phyloP scores from a whole-genome alignment of 2,888 invertebrate species.

The Dasysyrphus tricinctus region DNA sequence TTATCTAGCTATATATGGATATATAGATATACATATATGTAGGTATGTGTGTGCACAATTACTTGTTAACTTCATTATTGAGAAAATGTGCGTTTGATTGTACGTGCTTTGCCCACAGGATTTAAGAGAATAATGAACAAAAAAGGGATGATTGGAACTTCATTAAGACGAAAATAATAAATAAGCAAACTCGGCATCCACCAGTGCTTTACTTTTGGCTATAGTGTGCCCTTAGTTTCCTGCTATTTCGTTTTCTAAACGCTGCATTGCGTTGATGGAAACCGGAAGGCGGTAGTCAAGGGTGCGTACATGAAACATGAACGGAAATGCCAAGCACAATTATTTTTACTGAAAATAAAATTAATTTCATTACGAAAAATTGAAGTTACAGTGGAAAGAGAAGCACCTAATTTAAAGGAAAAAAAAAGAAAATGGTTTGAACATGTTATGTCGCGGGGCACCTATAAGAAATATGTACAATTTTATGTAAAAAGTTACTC shows the following conservation, averaged over 20 bases:
- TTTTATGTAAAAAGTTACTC: too few relatives aligned
- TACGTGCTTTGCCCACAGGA: conserved; percentile 74
- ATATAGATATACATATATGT: background rate
- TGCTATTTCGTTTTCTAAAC: conserved; percentile 13
- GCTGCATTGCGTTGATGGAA: conserved; percentile 30
- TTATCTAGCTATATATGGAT: background rate
- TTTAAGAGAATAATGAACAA: conserved; percentile 73
- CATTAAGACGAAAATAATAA: conserved; percentile 75
- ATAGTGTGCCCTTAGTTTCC: conserved; percentile 21
- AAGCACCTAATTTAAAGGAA: too few relatives aligned
- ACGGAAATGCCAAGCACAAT: conserved; percentile 66
- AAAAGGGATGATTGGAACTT: conserved; percentile 75
- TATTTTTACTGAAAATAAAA: conserved; percentile 60
- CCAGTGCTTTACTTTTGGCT: conserved; percentile 15
- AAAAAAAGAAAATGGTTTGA: too few relatives aligned
- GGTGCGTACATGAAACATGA: conserved; percentile 39
- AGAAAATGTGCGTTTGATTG: conserved; percentile 74
- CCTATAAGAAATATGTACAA: too few relatives aligned
- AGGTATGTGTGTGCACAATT: conserved; percentile 55
- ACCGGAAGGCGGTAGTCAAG: conserved; percentile 36
- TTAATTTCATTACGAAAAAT: conserved; percentile 60
- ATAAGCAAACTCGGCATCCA: conserved; percentile 61
- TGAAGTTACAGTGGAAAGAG: background rate
- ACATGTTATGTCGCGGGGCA: too few relatives aligned
- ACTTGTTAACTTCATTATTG: conserved; percentile 74